Percentiles rank a stretch among this genome's conserved stretches.
These are phyloP conservation scores for Hirtodrosophila duncani DNA, from an alignment of 2,888 invertebrate species.

Conservation along the genomic window DNA sequence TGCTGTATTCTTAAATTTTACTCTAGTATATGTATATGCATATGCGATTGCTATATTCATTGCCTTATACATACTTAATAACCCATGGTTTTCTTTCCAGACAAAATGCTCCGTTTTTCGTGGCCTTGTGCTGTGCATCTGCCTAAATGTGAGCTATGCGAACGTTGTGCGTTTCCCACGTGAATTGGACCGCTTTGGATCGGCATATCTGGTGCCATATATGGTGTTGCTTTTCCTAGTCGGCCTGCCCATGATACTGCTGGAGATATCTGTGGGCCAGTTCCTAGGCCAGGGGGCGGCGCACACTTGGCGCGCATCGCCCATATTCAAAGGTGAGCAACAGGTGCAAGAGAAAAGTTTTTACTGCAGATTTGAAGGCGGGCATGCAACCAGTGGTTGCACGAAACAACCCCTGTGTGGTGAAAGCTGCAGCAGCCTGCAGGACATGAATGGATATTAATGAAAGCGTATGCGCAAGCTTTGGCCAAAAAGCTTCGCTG, in stretches of 20 bases:
- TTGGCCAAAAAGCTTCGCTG: constrained; percentile 23
- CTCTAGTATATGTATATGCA: too few relatives aligned
- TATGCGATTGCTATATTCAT: constrained; percentile 12
- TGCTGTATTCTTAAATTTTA: too few relatives aligned
- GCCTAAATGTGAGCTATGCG: constrained; percentile 77
- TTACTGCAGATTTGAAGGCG: too few relatives aligned
- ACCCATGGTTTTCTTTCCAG: constrained; percentile 66
- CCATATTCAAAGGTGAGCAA: constrained; percentile 78
- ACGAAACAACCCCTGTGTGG: background rate
- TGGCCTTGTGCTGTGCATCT: constrained; percentile 77
- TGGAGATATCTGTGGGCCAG: constrained; percentile 78
- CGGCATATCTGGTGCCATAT: constrained; percentile 78
- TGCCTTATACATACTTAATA: background rate
- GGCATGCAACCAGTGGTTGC: constrained; percentile 18
- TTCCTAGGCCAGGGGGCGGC: constrained; percentile 79
- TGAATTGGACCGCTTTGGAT: constrained; percentile 77
- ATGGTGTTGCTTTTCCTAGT: constrained; percentile 77
- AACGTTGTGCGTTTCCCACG: constrained; percentile 79
- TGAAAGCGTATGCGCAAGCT: too few relatives aligned
- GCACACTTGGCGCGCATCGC: constrained; percentile 78
- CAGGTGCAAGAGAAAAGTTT: background rate
- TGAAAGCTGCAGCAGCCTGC: constrained; percentile 36
- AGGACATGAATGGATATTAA: too few relatives aligned
- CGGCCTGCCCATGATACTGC: constrained; percentile 77
- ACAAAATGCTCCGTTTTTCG: constrained; percentile 79